Percentiles rank a stretch among this genome's conserved stretches.
Conservation (phyloP, 2,888 invertebrate species). For the Blomia tropicalis region DNA sequence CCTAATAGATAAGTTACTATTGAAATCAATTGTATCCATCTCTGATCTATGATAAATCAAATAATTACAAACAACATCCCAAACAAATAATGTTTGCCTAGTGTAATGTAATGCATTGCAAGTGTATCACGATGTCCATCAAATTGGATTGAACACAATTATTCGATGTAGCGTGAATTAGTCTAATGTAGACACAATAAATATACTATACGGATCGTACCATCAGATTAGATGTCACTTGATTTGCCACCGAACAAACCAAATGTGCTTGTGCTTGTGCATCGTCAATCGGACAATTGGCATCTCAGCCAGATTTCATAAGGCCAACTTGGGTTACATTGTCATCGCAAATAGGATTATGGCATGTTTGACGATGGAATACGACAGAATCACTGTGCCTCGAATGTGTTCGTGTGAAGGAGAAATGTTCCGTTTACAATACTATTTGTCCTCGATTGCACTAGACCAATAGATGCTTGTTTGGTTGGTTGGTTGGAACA, state of each 20-base stretch:
- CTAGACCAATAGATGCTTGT: too few relatives aligned
- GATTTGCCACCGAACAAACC: background rate
- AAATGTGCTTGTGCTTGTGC: too few relatives aligned
- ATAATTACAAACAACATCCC: background rate
- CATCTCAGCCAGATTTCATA: background rate
- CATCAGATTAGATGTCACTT: constrained; percentile 11
- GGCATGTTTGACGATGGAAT: constrained; percentile 1
- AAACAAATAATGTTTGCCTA: background rate
- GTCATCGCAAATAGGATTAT: constrained; percentile 5
- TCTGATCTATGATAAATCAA: background rate
- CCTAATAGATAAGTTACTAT: too few relatives aligned
- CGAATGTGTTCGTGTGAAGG: too few relatives aligned
- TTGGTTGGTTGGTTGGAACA: background rate
- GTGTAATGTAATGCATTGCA: too few relatives aligned
- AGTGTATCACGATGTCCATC: too few relatives aligned
- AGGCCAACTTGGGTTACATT: background rate
- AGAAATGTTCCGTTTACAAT: too few relatives aligned
- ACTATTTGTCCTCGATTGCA: too few relatives aligned
- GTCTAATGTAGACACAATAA: background rate
- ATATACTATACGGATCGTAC: background rate
- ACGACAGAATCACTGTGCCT: background rate
- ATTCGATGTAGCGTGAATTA: background rate
- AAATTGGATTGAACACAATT: background rate
- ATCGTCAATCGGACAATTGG: background rate
- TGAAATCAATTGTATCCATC: background rate